A percentile compares a stretch with the other conserved stretches of the same genome.
Conservation (phyloP, 1,140 invertebrate species). For the Heterodera schachtii region DNA sequence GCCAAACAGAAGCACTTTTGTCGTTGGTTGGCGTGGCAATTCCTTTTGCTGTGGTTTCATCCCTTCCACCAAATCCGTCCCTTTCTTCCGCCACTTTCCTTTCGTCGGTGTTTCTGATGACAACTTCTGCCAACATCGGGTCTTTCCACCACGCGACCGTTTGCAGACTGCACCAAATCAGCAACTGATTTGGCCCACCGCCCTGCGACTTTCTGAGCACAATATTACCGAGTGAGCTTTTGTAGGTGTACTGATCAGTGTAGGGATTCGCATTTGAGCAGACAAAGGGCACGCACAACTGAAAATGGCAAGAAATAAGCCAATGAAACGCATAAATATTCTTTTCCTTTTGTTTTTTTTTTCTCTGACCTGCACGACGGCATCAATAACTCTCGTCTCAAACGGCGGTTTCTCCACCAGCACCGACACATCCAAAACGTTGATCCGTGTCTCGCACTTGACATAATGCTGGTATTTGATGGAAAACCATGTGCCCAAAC, state of each 20-base stretch:
- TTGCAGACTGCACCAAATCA: constrained; percentile 5
- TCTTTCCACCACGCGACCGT: background rate
- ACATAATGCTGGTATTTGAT: background rate
- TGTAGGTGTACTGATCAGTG: constrained; percentile 2
- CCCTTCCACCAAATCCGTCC: background rate
- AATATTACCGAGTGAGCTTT: background rate
- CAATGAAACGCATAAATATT: too few species aligned
- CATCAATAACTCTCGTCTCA: background rate
- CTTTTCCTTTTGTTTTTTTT: too few species aligned
- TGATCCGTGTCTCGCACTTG: background rate
- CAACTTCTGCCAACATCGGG: background rate
- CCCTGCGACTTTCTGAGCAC: constrained; percentile 10
- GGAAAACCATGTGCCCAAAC: background rate
- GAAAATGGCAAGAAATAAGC: background rate
- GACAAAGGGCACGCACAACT: background rate
- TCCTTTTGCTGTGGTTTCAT: background rate
- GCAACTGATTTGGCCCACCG: background rate
- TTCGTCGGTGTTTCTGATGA: background rate
- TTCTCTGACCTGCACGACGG: background rate
- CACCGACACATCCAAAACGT: background rate
- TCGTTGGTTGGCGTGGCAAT: background rate
- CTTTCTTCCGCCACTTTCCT: background rate
- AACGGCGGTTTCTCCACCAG: background rate
- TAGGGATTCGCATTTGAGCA: background rate
- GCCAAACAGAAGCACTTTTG: background rate